Base-by-base conservation (phyloP, 64 coral and sea anemone species). In the Pocillopora verrucosa region DNA sequence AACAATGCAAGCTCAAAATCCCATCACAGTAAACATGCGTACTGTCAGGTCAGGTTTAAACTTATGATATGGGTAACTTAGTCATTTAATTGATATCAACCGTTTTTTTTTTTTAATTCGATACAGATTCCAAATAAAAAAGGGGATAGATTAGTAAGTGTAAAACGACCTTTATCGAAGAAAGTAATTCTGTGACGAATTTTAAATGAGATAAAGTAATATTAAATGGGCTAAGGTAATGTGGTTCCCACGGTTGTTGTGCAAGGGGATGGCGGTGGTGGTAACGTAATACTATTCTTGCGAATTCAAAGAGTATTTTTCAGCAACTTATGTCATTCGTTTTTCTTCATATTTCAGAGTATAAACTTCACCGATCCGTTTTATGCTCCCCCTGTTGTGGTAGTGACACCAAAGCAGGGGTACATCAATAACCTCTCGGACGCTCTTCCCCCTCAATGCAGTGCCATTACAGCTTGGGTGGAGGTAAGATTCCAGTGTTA, bases 321-420 rank as follows among this genome's bases (percentile, higher is more conserved):
- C 3, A 12, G 14, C 14, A 13, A 64, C 61, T 64, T 64, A 64
- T 64, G 13, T 17, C 61, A 9, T 13, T 79, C n/a, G 11, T 58
- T 86, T 20, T 56, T 16, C 11, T 58, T 75, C 34, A 5, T 36
- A 56, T 87, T 75, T 13, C 74, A 88, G 87, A 88, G 24, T 16
- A 62, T 88, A 25, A 88, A 88, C 17, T 88, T 88, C 59, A 77
- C 59, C 19, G 76, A 88, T 61, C 24, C 74, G 6, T 78, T 88
- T 36, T 88, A 60, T 41, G 59, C 74, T 60, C 91, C 91, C 2
- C 91, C 91, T 10, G 91, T 92, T 24, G 86, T 92, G 19, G 36
- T 87, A 51, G 34, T 45, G 15, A 88, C 76, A 6, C 61, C 91
- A 56, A 78, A 78, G 22, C 45, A 41, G 19, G 81, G 36, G 12